A percentile compares a stretch with the other conserved stretches of the same genome.
These are phyloP conservation scores for Acholoe squamosa DNA, from an alignment of 2,888 invertebrate genomes.

Conservation along the genomic window DNA sequence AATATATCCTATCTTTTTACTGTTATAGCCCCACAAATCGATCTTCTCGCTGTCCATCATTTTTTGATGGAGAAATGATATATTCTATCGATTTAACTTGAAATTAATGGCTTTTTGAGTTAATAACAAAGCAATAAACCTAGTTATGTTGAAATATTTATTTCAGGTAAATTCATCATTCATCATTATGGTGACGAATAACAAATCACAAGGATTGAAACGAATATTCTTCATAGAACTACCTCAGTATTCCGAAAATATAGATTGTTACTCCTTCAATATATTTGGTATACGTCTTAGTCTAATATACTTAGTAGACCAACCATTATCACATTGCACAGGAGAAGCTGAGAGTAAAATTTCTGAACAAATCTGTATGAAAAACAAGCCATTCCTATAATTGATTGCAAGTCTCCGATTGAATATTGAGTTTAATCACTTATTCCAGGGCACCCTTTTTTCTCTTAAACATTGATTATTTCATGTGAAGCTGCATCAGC, in stretches of 20 bases:
- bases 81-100: too few relatives aligned
- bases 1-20: too few relatives aligned
- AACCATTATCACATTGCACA: constrained; percentile 62
- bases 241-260: constrained; percentile 59
- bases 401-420: not conserved
- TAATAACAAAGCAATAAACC: too few relatives aligned
- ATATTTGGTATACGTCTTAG: constrained; percentile 58
- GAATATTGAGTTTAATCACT: not conserved
- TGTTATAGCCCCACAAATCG: too few relatives aligned
- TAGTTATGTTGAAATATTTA: constrained; percentile 48
- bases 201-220: constrained; percentile 54
- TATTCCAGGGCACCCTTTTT: too few relatives aligned
- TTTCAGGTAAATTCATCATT: constrained; percentile 58
- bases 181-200: constrained; percentile 53
- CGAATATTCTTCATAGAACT: constrained; percentile 45
- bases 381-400: constrained; percentile 28
- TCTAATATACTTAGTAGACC: constrained; percentile 58
- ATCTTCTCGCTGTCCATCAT: too few relatives aligned
- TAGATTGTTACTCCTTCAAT: constrained; percentile 56
- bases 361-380: constrained; percentile 14
- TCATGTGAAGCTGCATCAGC: too few relatives aligned
- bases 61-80: too few relatives aligned
- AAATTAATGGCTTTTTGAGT: too few relatives aligned
- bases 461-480: too few relatives aligned
- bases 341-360: constrained; percentile 31